A percentile compares a stretch with the other conserved stretches of the same genome.
These are phyloP conservation scores for Columba livia DNA, from an alignment of 2,113 vertebrate species.

Conservation along the genomic window DNA sequence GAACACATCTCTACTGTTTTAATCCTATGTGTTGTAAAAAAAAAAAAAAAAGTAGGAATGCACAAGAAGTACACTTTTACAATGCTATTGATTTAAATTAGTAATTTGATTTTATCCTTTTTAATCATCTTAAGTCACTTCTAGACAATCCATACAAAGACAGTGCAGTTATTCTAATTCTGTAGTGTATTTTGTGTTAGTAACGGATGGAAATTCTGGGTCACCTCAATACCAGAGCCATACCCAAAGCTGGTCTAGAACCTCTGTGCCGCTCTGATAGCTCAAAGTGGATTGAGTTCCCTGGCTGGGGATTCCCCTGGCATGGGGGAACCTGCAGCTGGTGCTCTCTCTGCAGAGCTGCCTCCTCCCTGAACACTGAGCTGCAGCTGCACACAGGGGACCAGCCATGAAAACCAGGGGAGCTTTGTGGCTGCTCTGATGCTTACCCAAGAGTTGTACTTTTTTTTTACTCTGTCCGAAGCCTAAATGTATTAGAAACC, in stretches of 20 bases:
- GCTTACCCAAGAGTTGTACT: rapidly evolving
- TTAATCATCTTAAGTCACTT: neutral
- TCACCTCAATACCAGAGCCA: neutral
- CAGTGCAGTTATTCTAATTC: neutral
- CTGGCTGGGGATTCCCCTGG: constrained; percentile 14
- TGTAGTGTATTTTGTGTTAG: neutral
- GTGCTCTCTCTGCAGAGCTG: neutral
- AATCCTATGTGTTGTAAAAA: neutral
- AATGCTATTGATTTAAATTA: neutral
- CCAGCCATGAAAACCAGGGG: neutral
- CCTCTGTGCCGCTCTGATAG: neutral
- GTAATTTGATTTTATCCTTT: neutral
- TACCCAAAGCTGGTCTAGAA: neutral
- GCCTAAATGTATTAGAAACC: neutral
- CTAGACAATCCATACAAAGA: neutral
- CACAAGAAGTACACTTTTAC: neutral
- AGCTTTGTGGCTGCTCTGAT: neutral
- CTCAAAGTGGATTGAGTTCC: neutral
- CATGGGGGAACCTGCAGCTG: neutral
- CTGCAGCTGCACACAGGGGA: neutral
- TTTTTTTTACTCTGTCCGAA: neutral
- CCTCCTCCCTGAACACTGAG: neutral
- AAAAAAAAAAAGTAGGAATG: neutral
- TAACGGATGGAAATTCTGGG: neutral
- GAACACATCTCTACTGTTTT: neutral